phyloP scores from a whole-genome alignment of 2,113 vertebrate species.

The Elephas maximus region DNA sequence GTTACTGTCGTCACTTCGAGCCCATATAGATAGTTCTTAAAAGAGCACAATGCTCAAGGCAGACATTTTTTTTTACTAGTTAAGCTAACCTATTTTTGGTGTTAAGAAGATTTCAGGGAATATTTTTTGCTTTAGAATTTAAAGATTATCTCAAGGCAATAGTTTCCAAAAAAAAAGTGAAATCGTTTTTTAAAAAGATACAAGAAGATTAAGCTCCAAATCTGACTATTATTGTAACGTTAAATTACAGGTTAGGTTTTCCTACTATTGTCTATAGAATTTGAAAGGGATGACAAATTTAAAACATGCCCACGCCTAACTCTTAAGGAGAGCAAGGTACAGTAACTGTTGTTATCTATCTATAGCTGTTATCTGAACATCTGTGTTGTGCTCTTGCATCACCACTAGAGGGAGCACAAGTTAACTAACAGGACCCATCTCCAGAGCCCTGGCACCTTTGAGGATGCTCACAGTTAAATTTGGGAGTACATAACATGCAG shows the following conservation, averaged over 20 bases:
- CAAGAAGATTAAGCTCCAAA: neutral
- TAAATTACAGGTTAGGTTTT: neutral
- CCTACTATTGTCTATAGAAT: neutral
- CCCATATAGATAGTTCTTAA: too few relatives aligned
- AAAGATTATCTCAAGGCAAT: too few relatives aligned
- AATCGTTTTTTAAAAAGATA: neutral
- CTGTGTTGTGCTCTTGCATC: neutral
- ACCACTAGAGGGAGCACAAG: conserved; percentile 76
- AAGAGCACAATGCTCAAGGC: too few relatives aligned
- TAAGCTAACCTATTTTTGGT: too few relatives aligned
- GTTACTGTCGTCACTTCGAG: too few relatives aligned
- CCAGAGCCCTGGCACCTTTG: neutral
- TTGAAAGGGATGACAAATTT: neutral
- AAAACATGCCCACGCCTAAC: neutral
- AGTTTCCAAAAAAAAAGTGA: neutral
- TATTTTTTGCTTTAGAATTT: too few relatives aligned
- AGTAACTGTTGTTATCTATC: too few relatives aligned
- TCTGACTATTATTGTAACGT: neutral
- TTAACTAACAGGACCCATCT: neutral
- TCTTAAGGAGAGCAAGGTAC: neutral
- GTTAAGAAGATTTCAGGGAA: too few relatives aligned
- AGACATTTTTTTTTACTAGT: too few relatives aligned
- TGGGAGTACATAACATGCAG: neutral
- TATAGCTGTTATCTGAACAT: fast-evolving
- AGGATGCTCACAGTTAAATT: neutral